Evolutionary conservation across 2,797 vertebrate genomes (phyloP), one percentile per base, ranked within the genome.

Genomic region (Holocentrus rufus): DNA sequence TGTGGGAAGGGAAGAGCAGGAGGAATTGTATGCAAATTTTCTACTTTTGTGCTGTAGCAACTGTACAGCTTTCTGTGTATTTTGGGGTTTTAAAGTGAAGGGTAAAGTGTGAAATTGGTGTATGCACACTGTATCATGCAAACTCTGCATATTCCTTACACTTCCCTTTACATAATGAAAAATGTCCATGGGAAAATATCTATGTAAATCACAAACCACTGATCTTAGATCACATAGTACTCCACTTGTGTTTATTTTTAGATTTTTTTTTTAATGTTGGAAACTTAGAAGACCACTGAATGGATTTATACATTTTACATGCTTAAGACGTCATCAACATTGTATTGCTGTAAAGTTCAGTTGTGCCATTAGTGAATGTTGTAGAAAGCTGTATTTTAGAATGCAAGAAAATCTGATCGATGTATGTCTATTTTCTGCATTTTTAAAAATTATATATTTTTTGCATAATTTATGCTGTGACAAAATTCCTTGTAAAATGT

Each of bases 41-140:
- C 68, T 75, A 44, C 74, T 82, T 82, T 85, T 72, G 79, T 87
- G 82, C 84, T 82, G 77, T 84, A 84, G 81, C 69, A 80, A 84
- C 84, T 82, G 81, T 80, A 82, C 81, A 64, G 81, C 84, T 84
- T 87, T 77, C 65, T 84, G 82, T 87, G 79, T 81, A 66, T 84
- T 76, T 79, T 61, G 69, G 54, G 30, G 36, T 36, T 65, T 67
- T 76, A 13, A 74, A 79, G 53, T 68, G 62, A 81, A 58, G 25
- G 25, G 79, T 54, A 81, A 78, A 85, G 76, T 80, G 83, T 89
- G 81, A 81, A 84, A 75, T 77, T 73, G 72, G 72, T 82, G 74
- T 85, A 77, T 7, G 74, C 85, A 89, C 88, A 83, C 83, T 83
- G 83, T 87, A 76, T 74, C 65, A 74, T 76, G 82, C 82, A 61